Percentiles rank a stretch among this genome's conserved stretches.
These are phyloP conservation scores for Dioctria rufipes DNA, from an alignment of 2,888 invertebrate genomes.

Conservation along the genomic window DNA sequence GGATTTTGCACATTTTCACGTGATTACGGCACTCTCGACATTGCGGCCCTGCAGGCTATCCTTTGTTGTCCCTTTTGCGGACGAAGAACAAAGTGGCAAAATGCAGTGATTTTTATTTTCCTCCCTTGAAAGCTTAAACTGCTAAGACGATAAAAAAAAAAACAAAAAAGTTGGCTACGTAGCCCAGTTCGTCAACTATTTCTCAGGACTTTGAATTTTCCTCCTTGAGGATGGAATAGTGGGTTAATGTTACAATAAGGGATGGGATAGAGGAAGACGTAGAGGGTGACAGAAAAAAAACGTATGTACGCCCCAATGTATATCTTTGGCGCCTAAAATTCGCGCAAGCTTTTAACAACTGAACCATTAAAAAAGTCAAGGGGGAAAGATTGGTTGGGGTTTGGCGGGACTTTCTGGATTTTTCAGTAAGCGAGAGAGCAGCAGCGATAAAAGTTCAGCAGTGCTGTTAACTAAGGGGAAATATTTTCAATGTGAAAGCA, in stretches of 20 bases:
- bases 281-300: not conserved
- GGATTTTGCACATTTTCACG: conserved; percentile 18
- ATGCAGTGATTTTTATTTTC: conserved; percentile 16
- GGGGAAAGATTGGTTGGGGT: too few relatives aligned
- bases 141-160: not conserved
- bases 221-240: not conserved
- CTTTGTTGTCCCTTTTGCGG: not conserved
- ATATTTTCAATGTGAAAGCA: too few relatives aligned
- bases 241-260: conserved; percentile 13
- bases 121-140: conserved; percentile 11
- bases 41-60: too few relatives aligned
- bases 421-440: too few relatives aligned
- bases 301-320: not conserved
- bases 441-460: too few relatives aligned
- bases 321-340: conserved; percentile 38
- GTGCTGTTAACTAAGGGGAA: too few relatives aligned
- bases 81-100: conserved; percentile 19
- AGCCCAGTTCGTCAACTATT: not conserved
- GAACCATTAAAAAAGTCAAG: too few relatives aligned
- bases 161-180: not conserved
- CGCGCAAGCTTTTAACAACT: conserved; percentile 8
- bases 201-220: not conserved
- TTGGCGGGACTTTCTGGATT: too few relatives aligned
- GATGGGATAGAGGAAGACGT: not conserved
- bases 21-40: not conserved